Evolutionary conservation across 2,888 invertebrate genomes (phyloP), one percentile per base, ranked within the genome.

Genomic region (Drosophila bunnanda): DNA sequence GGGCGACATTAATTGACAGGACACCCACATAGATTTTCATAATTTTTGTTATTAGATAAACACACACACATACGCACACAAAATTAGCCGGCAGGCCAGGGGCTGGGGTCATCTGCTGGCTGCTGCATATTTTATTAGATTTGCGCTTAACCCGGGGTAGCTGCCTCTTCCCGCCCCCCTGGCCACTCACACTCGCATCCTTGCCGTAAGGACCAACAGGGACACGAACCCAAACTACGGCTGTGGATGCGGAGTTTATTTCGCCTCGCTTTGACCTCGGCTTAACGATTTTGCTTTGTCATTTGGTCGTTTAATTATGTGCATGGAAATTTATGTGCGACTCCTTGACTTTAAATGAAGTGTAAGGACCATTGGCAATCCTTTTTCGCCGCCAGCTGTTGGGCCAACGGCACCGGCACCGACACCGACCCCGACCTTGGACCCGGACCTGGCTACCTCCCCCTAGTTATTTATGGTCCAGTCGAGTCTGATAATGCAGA

Each of bases 291-390:
- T 84, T 85, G 87, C 88, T 89, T 82, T 88, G 89, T 88, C 84
- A 83, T 89, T 88, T 76, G 86, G 73, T 69, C 82, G 84, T 89
- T 89, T 89, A 89, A 89, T 89, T 89, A 89, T 89, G 89, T 89
- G 88, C 89, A 89, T 89, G 89, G 79, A 81, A 88, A 87, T 88
- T 84, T 89, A 82, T 89, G 80, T 80, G 81, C 87, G 80, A 83
- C 78, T 83, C 75, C 82, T 83, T 78, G 80, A 78, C 76, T 85
- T 85, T 83, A 85, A 89, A 88, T 88, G 83, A 89, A 83, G 79
- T 87, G 82, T 81, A 84, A 85, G 80, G 77, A 75, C 54, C 65
- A 77, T 65, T 77, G 80, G 55, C 79, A 78, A 80, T 81, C 79
- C 84, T 79, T 80, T 80, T 59, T 6, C 48, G 72, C 75, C 80